Percentiles rank a stretch among this genome's conserved stretches.
These are phyloP conservation scores for Drosophila setifemur DNA, from an alignment of 1,140 invertebrate genomes.

Conservation along the genomic window DNA sequence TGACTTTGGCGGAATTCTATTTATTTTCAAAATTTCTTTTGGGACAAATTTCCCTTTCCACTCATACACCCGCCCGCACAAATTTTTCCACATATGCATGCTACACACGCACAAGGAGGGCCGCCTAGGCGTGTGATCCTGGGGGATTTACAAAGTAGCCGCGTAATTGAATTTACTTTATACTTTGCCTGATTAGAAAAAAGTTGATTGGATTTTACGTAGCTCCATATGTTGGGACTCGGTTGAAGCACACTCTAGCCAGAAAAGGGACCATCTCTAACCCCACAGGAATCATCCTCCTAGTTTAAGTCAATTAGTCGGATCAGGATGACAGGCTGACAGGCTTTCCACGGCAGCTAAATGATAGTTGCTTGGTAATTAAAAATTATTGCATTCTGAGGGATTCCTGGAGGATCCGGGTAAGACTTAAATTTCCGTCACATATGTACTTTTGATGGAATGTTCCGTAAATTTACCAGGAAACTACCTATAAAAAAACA, in stretches of 20 bases:
- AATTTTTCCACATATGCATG: constrained; percentile 15
- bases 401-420: not conserved
- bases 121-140: constrained; percentile 64
- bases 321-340: not conserved
- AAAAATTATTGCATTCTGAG: not conserved
- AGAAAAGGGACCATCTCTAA: too few relatives aligned
- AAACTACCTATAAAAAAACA: too few relatives aligned
- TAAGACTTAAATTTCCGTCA: too few relatives aligned
- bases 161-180: constrained; percentile 81
- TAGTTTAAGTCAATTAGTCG: constrained; percentile 30
- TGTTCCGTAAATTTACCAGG: too few relatives aligned
- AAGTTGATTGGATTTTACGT: constrained; percentile 69
- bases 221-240: constrained; percentile 15
- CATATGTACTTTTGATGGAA: too few relatives aligned
- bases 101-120: constrained; percentile 17
- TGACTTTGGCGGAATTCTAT: constrained; percentile 78
- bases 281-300: not conserved
- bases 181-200: constrained; percentile 75
- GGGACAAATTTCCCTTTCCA: constrained; percentile 50
- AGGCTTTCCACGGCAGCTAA: not conserved
- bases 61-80: not conserved
- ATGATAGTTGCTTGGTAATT: too few relatives aligned
- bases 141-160: constrained; percentile 74
- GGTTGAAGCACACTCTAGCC: not conserved
- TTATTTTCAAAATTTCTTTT: constrained; percentile 76